Percentiles rank a stretch among this genome's conserved stretches.
These are phyloP conservation scores for Ctenomys sociabilis DNA, from an alignment of 2,113 vertebrate genomes.

Conservation along the genomic window DNA sequence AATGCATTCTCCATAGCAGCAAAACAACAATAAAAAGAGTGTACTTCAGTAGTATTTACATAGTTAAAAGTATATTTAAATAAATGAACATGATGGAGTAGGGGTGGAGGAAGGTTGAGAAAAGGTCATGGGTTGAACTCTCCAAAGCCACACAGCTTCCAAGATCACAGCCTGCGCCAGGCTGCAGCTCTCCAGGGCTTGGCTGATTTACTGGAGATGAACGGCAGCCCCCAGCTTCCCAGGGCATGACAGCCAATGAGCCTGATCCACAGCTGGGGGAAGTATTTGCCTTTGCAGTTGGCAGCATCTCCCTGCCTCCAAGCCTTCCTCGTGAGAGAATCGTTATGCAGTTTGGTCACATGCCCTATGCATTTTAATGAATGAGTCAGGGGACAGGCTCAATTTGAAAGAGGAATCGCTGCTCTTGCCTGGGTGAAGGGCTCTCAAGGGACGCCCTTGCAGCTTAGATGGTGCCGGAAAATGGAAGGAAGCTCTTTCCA, in stretches of 20 bases:
- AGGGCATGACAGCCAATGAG: conserved; percentile 81
- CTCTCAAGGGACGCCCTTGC: conserved; percentile 69
- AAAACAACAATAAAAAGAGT: conserved; percentile 19
- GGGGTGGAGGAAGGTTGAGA: conserved; percentile 57
- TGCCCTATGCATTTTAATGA: conserved; percentile 80
- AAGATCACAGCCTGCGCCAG: conserved; percentile 34
- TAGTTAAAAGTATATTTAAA: neutral
- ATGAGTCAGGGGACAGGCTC: conserved; percentile 76
- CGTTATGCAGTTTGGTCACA: conserved; percentile 81
- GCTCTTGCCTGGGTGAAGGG: conserved; percentile 76
- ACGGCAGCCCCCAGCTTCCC: conserved; percentile 82
- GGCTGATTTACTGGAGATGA: conserved; percentile 84
- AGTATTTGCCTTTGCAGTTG: conserved; percentile 82
- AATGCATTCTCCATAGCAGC: neutral
- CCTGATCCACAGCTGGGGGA: conserved; percentile 84
- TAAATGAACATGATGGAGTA: neutral
- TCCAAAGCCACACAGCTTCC: conserved; percentile 62
- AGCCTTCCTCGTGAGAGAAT: conserved; percentile 80
- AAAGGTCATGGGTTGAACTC: conserved; percentile 65
- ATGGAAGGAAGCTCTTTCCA: conserved; percentile 21
- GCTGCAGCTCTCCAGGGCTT: conserved; percentile 66
- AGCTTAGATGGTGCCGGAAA: conserved; percentile 24
- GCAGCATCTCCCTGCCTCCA: conserved; percentile 76
- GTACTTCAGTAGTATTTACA: neutral
- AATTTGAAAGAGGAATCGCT: conserved; percentile 74